These are phyloP conservation scores for Spea multiplicata DNA, from an alignment of 2,113 vertebrate genomes.

Conservation along the genomic window DNA sequence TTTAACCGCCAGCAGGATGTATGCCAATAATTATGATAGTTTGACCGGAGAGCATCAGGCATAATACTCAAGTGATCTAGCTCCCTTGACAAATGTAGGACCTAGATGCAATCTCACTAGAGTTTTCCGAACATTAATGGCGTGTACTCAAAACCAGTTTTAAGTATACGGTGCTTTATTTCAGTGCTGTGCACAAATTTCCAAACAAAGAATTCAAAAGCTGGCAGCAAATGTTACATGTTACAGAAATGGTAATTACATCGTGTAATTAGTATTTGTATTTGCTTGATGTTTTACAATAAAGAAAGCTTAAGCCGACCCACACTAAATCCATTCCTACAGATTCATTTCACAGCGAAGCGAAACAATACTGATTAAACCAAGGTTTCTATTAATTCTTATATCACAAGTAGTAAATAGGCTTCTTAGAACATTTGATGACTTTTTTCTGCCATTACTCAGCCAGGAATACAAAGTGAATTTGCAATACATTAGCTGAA, in stretches of 20 bases:
- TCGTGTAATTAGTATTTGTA: constrained; percentile 27
- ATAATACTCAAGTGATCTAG: too few species aligned
- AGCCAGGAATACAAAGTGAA: not conserved
- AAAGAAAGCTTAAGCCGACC: constrained; percentile 9
- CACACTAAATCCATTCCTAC: constrained; percentile 7
- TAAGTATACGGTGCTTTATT: not conserved
- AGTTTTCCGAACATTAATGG: too few species aligned
- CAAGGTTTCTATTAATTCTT: constrained; percentile 28
- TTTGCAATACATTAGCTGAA: not conserved
- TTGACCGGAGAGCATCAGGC: too few species aligned
- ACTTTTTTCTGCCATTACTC: not conserved
- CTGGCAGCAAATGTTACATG: not conserved
- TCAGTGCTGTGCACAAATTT: not conserved
- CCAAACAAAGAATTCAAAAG: not conserved
- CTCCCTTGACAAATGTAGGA: too few species aligned
- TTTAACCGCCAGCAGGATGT: too few species aligned
- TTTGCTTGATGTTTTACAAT: constrained; percentile 25
- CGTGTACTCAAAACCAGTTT: too few species aligned
- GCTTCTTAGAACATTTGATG: not conserved
- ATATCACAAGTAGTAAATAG: constrained; percentile 1
- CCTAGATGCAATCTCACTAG: too few species aligned
- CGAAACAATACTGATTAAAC: constrained; percentile 41
- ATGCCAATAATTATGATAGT: too few species aligned
- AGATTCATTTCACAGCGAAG: constrained; percentile 68
- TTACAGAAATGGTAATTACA: constrained; percentile 8